These are phyloP conservation scores for Rhogogaster chlorosoma DNA, from an alignment of 2,888 invertebrate species.

Conservation along the genomic window DNA sequence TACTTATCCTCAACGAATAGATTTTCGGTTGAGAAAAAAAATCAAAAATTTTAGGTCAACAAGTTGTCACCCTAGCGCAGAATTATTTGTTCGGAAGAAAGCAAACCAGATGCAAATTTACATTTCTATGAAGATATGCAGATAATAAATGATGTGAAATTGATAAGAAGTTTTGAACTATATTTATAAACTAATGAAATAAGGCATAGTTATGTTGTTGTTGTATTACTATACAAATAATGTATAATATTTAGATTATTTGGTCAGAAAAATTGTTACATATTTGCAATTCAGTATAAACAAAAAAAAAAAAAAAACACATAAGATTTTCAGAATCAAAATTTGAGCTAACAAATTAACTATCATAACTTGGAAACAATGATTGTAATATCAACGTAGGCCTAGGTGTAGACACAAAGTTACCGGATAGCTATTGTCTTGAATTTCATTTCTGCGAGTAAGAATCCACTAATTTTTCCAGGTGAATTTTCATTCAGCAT, in stretches of 20 bases:
- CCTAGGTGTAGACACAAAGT: constrained; percentile 3
- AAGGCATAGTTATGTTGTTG: neutral
- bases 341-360: neutral
- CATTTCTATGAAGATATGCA: neutral
- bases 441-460: neutral
- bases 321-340: neutral
- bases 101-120: neutral
- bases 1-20: neutral
- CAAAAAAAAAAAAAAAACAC: neutral
- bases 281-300: neutral
- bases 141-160: neutral
- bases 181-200: neutral
- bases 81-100: too few relatives aligned
- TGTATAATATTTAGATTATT: constrained; percentile 10
- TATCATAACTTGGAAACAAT: neutral
- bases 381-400: constrained; percentile 1
- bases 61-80: too few relatives aligned
- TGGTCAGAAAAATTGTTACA: neutral
- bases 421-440: neutral
- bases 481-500: neutral
- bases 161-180: neutral
- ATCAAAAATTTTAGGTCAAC: neutral
- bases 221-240: neutral
- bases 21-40: neutral
- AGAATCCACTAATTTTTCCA: neutral